Conservation (phyloP, 2,888 invertebrate species). For the Gastracanthus pulcherrimus region DNA sequence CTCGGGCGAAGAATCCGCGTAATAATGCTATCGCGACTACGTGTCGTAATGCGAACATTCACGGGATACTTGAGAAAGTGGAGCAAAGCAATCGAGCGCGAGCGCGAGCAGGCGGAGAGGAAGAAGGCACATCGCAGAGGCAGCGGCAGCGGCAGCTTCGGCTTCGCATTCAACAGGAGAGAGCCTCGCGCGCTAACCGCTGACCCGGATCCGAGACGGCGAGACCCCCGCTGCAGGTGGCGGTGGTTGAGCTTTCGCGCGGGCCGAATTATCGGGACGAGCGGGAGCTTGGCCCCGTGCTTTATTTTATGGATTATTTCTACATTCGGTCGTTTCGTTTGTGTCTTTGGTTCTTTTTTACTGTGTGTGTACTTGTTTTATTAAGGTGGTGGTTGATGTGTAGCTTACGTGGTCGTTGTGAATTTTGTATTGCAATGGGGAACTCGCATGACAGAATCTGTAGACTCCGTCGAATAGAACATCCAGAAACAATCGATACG, state of each 20-base stretch:
- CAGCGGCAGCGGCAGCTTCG: background rate
- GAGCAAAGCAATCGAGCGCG: conserved; percentile 48
- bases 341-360: background rate
- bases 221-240: conserved; percentile 59
- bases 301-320: no score
- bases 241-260: conserved; percentile 51
- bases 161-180: conserved; percentile 65
- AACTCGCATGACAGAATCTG: no score
- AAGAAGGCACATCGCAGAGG: background rate
- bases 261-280: background rate
- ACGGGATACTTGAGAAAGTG: conserved; percentile 46
- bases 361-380: no score
- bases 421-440: no score
- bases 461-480: no score
- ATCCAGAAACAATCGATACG: no score
- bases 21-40: conserved; percentile 36
- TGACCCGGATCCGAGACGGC: conserved; percentile 66
- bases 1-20: background rate
- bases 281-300: conserved; percentile 30
- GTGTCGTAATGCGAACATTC: conserved; percentile 29
- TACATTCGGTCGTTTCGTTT: background rate
- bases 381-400: no score
- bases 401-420: no score
- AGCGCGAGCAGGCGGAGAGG: conserved; percentile 27
- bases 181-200: conserved; percentile 61